Base-by-base conservation (phyloP, 2,888 invertebrate genomes). In the Muschampia plurimacula region DNA sequence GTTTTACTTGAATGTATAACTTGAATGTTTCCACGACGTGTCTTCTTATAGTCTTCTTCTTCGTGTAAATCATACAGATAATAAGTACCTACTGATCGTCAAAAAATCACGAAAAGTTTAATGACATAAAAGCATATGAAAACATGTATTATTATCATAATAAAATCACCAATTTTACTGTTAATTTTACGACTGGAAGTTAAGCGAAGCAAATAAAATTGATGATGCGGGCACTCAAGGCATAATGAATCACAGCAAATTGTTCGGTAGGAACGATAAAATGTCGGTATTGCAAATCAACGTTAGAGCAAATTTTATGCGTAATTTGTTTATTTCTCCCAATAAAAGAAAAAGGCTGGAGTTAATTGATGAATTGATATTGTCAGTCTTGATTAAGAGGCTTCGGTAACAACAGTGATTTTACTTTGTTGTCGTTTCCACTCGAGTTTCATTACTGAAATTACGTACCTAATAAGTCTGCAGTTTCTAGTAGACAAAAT, bases 161-260 rank as follows among this genome's bases (percentile, higher is more conserved):
- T 57, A 28, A 32, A 0, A 44, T 70, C 36, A 32, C 28, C 13
- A 5, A 22, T 57, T 68, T 59, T 28, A 57, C 39, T 57, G 55
- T 44, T 49, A 36, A 41, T 44, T 70, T 65, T 65, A 65, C 59
- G 67, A 39, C 39, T 44, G 67, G 44, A 44, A 59, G 59, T 55
- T 59, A 67, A 39, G 57, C 44, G 57, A 55, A 65, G 32, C 32
- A 70, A 70, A 65, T 65, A 70, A 70, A 65, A 64, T 69, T 57
- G 44, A 69, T 55, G 55, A 70, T 36, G 69, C 63, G 52, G 55
- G 57, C 46, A 32, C 44, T 49, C 32, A 28, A 46, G 65, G 6
- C 36, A 32, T 46, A 59, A 28, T 65, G 46, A 59, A 70, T 59
- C 46, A 65, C 57, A 64, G 15, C 65, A 64, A 70, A 46, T 10